Base-by-base conservation (phyloP, 2,888 invertebrate genomes). In the Auanema sp. region DNA sequence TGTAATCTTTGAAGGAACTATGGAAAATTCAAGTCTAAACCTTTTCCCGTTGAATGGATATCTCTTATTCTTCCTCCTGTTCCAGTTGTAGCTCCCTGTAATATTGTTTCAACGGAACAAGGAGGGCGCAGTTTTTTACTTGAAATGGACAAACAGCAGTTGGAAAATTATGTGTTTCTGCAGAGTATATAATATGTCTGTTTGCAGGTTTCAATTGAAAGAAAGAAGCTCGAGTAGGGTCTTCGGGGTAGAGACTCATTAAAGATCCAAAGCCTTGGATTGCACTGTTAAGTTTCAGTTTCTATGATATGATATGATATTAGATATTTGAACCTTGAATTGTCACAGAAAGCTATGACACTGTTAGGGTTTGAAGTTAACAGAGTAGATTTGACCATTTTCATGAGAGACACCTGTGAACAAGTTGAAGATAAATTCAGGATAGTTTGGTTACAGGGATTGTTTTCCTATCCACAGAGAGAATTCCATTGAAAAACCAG, bases 161-260 rank as follows among this genome's bases (percentile, higher is more conserved):
- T 0, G 94, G 94, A 88, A 97, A 97, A 84, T 97, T 97, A 85
- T 98, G 97, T 0, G 97, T 98, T 87, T 98, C 97, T 0, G 97
- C 97, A 0, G 97, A 97, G 84, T 97, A 96, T 80, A 95, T 93
- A 44, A 97, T 89, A 85, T 97, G 93, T 0, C 91, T 90, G 16
- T 89, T 64, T 12, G 89, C 87, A 12, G 86, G 83, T 51, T 88
- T 85, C 51, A 87, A 77, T 52, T 79, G 72, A 58, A 90, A 87
- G 60, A 88, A 84, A 59, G 90, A 88, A 1, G 92, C 87, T 68
- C 86, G 86, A 1, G 89, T 88, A 0, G 93, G 89, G 65, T 88
- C 86, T 1, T 83, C 84, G 0, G 95, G 92, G 18, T 89, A 86
- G 25, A 95, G 84, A 68, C 89, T 87, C 53, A 87, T 87, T 60